These are phyloP conservation scores for Cerastis leucographa DNA, from an alignment of 2,888 invertebrate genomes.

Conservation along the genomic window DNA sequence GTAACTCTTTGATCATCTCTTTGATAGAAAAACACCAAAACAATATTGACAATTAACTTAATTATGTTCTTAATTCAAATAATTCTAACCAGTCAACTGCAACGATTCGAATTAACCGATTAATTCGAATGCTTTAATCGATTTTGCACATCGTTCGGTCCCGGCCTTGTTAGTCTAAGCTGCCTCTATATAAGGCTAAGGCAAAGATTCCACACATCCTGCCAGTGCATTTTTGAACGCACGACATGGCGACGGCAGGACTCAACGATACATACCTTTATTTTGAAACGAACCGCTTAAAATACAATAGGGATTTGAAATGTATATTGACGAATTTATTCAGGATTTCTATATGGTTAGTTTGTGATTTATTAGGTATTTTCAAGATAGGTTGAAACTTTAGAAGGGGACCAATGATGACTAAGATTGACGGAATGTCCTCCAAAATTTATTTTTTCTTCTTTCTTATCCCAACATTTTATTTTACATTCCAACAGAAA, in stretches of 20 bases:
- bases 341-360: conserved; percentile 48
- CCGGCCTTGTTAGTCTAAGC: conserved; percentile 67
- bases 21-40: conserved; percentile 4
- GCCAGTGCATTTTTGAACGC: conserved; percentile 62
- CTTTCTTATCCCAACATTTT: background rate
- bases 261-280: conserved; percentile 60
- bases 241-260: conserved; percentile 57
- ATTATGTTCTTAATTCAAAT: conserved; percentile 49
- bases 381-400: conserved; percentile 27
- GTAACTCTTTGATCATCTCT: background rate
- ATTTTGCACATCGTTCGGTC: conserved; percentile 67
- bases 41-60: conserved; percentile 28
- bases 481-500: conserved; percentile 1
- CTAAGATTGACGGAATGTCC: conserved; percentile 34
- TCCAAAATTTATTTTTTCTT: background rate
- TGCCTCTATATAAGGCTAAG: conserved; percentile 73
- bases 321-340: conserved; percentile 56
- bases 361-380: conserved; percentile 50
- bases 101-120: conserved; percentile 65
- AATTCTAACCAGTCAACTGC: conserved; percentile 48
- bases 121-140: conserved; percentile 69
- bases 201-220: conserved; percentile 72
- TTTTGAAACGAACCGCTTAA: conserved; percentile 69
- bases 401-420: conserved; percentile 11
- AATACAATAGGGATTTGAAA: conserved; percentile 74